phyloP scores from a whole-genome alignment of 2,797 vertebrate genomes.

The Tapirus indicus region DNA sequence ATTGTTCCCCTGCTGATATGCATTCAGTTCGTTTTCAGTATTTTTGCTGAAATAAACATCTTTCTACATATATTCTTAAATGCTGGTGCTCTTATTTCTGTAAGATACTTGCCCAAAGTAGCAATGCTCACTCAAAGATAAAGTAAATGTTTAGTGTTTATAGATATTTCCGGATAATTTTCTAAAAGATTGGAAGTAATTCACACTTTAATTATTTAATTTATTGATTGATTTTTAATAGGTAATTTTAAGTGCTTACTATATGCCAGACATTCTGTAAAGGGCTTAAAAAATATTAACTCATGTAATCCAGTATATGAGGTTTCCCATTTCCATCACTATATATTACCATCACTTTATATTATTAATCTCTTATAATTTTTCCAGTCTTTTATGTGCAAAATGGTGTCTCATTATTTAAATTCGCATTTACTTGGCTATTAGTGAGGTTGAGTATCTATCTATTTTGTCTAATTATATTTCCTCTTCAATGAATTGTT shows the following conservation, averaged over 20 bases:
- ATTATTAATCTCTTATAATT: background rate
- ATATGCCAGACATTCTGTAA: background rate
- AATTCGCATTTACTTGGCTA: slow-evolving; percentile 6
- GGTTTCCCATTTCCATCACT: background rate
- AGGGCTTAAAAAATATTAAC: background rate
- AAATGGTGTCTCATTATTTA: background rate
- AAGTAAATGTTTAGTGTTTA: slow-evolving; percentile 35
- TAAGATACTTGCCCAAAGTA: background rate
- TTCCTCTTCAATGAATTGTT: slow-evolving; percentile 31
- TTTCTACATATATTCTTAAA: slow-evolving; percentile 4
- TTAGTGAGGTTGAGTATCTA: background rate
- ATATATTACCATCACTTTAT: background rate
- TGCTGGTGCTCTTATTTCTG: background rate
- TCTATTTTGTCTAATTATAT: background rate
- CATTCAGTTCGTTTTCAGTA: background rate
- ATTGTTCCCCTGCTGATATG: background rate
- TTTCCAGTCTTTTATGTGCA: background rate
- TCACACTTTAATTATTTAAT: slow-evolving; percentile 6
- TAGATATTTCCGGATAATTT: slow-evolving; percentile 33
- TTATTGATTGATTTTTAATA: background rate
- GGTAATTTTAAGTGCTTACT: slow-evolving; percentile 18
- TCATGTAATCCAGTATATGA: background rate
- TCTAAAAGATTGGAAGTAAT: background rate
- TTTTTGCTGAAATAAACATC: background rate
- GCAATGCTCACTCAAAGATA: background rate